These are phyloP conservation scores for Halcyon leucocephala DNA, from an alignment of 2,797 vertebrate species.

Conservation along the genomic window DNA sequence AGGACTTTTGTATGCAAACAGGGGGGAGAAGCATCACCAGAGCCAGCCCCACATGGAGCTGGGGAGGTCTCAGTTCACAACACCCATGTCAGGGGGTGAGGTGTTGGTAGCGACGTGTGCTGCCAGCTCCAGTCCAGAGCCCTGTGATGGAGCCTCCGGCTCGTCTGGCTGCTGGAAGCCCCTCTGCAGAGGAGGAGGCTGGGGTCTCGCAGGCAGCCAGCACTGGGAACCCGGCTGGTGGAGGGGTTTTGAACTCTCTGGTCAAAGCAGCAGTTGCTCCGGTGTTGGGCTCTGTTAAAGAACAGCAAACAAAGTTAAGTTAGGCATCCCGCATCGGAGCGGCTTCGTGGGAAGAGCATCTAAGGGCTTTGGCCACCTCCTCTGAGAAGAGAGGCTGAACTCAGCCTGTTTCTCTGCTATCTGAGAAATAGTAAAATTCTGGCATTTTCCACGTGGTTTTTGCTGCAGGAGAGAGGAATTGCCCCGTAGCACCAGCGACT, in stretches of 20 bases:
- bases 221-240: accelerated
- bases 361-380: neutral
- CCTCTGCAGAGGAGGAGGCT: accelerated
- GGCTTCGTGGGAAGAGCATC: accelerated
- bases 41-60: no score
- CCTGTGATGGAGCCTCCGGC: accelerated
- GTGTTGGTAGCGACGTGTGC: neutral
- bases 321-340: accelerated
- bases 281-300: accelerated
- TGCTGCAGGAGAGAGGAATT: neutral
- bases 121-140: accelerated
- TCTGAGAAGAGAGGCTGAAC: neutral
- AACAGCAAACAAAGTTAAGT: neutral
- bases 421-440: neutral
- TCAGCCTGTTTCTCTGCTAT: accelerated
- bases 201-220: accelerated
- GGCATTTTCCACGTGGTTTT: accelerated
- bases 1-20: neutral
- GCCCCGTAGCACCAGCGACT: accelerated
- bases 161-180: neutral
- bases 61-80: neutral
- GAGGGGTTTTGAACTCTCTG: accelerated
- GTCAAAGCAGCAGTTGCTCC: neutral
- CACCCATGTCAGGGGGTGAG: neutral
- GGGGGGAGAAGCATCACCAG: neutral